Evolutionary conservation across 2,797 vertebrate genomes (phyloP).

Genomic region (Sciurus vulgaris): DNA sequence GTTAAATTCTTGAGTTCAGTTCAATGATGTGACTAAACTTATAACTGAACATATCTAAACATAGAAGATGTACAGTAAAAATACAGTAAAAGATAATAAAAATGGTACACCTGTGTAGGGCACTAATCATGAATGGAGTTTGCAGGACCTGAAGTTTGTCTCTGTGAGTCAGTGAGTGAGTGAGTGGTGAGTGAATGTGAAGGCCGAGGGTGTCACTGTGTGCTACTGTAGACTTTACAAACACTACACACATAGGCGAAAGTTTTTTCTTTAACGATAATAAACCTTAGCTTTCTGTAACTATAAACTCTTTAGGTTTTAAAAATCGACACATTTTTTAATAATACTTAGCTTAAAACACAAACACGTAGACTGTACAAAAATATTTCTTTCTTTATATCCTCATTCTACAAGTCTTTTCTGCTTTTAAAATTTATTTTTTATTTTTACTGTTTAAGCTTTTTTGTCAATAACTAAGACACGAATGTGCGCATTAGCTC

Average conservation of each 20-base stretch:
- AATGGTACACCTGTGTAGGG: too few relatives aligned
- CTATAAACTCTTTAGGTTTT: not conserved
- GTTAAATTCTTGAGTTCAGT: not conserved
- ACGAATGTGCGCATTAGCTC: not conserved
- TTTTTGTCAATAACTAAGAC: not conserved
- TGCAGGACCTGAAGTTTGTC: not conserved
- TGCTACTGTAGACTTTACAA: not conserved
- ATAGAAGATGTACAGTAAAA: not conserved
- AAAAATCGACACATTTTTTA: not conserved
- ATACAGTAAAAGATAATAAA: not conserved
- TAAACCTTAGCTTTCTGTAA: not conserved
- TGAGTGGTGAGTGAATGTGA: too few relatives aligned
- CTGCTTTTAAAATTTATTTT: not conserved
- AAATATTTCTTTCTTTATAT: not conserved
- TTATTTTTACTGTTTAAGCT: not conserved
- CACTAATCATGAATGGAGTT: too few relatives aligned
- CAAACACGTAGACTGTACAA: not conserved
- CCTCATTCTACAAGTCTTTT: not conserved
- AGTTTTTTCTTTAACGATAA: not conserved
- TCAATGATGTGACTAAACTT: not conserved
- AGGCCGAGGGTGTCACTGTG: not conserved
- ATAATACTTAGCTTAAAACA: not conserved
- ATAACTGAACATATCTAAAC: not conserved
- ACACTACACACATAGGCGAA: not conserved
- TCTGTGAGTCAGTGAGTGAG: not conserved